Evolutionary conservation across 2,888 invertebrate genomes (phyloP).

Genomic region (Sicus ferrugineus): DNA sequence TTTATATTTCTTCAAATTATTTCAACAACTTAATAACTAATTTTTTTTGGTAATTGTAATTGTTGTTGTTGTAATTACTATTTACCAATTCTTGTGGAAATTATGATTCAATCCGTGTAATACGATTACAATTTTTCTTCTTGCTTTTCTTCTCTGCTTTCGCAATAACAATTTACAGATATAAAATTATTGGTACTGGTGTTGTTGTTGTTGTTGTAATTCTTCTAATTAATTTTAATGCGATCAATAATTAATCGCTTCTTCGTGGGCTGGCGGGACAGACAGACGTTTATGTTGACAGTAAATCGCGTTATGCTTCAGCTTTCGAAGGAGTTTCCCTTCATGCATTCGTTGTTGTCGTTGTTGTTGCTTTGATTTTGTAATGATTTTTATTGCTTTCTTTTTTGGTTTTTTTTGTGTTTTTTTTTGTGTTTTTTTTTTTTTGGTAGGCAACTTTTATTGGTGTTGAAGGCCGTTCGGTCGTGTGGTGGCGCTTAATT

Average conservation of each 20-base stretch:
- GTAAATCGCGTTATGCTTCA: too few species aligned
- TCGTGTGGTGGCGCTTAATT: constrained; percentile 7
- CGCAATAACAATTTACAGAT: too few species aligned
- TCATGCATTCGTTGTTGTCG: not conserved
- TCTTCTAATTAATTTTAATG: too few species aligned
- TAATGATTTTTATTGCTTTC: too few species aligned
- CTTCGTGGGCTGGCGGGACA: too few species aligned
- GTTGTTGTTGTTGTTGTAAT: not conserved
- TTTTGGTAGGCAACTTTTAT: not conserved
- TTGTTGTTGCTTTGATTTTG: not conserved
- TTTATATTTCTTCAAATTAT: not conserved
- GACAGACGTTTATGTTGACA: too few species aligned
- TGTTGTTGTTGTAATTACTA: constrained; percentile 8
- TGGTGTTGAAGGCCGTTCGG: not conserved
- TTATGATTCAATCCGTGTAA: constrained; percentile 6
- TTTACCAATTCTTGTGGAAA: constrained; percentile 24
- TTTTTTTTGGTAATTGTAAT: constrained; percentile 3
- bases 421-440: not conserved
- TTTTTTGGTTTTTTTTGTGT: not conserved
- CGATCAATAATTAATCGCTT: too few species aligned
- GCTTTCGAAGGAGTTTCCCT: too few species aligned
- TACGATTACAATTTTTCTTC: not conserved
- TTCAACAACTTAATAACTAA: not conserved
- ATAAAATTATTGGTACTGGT: not conserved
- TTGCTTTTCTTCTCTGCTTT: not conserved